Percentiles rank a stretch among this genome's conserved stretches.
Evolutionary conservation across 2,113 vertebrate genomes (phyloP).

Genomic region (Nanorana parkeri): DNA sequence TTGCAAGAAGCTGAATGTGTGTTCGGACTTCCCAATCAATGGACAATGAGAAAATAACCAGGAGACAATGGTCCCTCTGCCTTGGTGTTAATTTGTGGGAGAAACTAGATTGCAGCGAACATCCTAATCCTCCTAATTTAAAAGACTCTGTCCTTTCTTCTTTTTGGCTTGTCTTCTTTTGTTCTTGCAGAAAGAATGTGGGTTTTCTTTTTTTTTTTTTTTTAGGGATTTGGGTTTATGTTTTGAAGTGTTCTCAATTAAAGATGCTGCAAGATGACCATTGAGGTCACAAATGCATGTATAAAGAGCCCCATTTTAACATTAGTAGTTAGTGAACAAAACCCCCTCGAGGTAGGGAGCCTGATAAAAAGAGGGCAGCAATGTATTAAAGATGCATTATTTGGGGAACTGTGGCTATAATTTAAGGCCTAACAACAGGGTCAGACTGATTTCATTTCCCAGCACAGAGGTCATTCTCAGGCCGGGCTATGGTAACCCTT

Average conservation of each 20-base stretch:
- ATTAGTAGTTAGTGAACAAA: conserved; percentile 67
- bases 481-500: conserved; percentile 70
- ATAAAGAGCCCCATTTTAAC: conserved; percentile 67
- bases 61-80: conserved; percentile 45
- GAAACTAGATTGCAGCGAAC: conserved; percentile 53
- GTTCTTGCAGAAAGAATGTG: conserved; percentile 58
- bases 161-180: conserved; percentile 60
- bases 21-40: conserved; percentile 31
- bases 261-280: conserved; percentile 64
- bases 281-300: conserved; percentile 64
- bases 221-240: conserved; percentile 56
- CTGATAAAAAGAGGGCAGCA: conserved; percentile 65
- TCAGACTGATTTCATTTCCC: conserved; percentile 71
- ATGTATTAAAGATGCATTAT: conserved; percentile 70
- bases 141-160: conserved; percentile 59
- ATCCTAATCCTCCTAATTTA: conserved; percentile 59
- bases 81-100: conserved; percentile 57
- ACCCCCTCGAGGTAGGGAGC: conserved; percentile 66
- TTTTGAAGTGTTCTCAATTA: conserved; percentile 61
- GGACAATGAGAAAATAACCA: conserved; percentile 29
- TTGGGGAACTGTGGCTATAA: conserved; percentile 67
- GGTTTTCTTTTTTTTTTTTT: conserved; percentile 56
- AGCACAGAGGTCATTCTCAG: conserved; percentile 69
- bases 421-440: conserved; percentile 68
- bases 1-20: conserved; percentile 32